Evolutionary conservation across 2,113 vertebrate species (phyloP).

Genomic region (Hemiprocne comata): DNA sequence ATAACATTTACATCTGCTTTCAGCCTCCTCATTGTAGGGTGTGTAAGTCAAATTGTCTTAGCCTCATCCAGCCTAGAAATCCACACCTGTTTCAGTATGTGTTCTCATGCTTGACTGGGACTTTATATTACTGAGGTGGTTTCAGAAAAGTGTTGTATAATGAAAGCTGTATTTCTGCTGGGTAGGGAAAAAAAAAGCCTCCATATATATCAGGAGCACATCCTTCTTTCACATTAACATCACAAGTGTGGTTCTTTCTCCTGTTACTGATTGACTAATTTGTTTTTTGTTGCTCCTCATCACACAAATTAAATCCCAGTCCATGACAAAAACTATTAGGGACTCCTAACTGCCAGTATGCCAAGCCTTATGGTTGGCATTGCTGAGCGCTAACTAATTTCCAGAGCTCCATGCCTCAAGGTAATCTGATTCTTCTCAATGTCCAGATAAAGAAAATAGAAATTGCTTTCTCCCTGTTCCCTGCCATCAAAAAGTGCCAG

Average conservation of each 20-base stretch:
- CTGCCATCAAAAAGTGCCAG: neutral
- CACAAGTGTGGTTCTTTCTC: neutral
- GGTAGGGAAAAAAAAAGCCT: neutral
- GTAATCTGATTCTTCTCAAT: neutral
- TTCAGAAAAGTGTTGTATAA: neutral
- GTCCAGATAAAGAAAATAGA: neutral
- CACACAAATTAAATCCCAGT: neutral
- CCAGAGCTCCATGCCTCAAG: neutral
- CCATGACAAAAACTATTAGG: neutral
- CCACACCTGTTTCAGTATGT: neutral
- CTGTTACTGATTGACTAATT: neutral
- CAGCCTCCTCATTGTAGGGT: neutral
- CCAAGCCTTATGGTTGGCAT: neutral
- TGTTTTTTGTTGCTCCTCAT: conserved; percentile 27
- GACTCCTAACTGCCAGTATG: neutral
- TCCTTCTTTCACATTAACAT: neutral
- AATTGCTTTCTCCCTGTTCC: neutral
- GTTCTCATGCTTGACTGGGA: neutral
- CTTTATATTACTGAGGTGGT: neutral
- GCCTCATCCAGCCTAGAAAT: neutral
- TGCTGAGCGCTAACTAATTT: neutral
- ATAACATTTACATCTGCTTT: neutral
- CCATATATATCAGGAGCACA: neutral
- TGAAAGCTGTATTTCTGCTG: neutral
- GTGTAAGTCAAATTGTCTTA: neutral